Percentiles rank a stretch among this genome's conserved stretches.
phyloP scores from a whole-genome alignment of 2,113 vertebrate genomes.

The Craseonycteris thonglongyai region DNA sequence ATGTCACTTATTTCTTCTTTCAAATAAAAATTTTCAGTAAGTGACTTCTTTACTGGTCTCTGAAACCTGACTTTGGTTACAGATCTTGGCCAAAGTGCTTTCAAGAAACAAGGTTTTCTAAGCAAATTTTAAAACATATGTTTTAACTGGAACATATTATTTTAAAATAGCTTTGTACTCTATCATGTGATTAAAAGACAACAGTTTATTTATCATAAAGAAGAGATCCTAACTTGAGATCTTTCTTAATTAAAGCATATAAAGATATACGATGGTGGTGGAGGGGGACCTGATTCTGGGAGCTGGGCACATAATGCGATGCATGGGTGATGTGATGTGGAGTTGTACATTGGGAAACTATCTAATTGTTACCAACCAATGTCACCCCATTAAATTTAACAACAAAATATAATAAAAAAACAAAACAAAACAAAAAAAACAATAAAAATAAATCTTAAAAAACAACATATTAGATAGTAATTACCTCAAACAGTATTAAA shows the following conservation, averaged over 20 bases:
- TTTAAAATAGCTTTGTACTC: neutral
- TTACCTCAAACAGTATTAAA: neutral
- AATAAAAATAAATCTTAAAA: too few relatives aligned
- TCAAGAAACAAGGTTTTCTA: neutral
- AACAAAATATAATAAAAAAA: too few relatives aligned
- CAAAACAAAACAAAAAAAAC: too few relatives aligned
- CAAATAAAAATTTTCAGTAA: conserved; percentile 28
- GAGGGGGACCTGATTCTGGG: too few relatives aligned
- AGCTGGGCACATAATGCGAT: too few relatives aligned
- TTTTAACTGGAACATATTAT: neutral
- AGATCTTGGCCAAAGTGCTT: neutral
- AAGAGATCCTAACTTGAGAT: neutral
- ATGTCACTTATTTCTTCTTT: neutral
- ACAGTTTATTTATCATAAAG: conserved; percentile 2
- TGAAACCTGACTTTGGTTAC: neutral
- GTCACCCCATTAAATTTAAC: too few relatives aligned
- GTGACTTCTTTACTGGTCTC: neutral
- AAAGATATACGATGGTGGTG: neutral
- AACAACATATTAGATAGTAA: neutral
- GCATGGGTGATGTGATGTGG: too few relatives aligned
- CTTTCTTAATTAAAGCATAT: neutral
- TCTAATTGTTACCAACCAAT: too few relatives aligned
- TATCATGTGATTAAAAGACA: neutral
- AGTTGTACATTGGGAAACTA: too few relatives aligned
- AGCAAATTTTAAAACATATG: neutral